phyloP scores from a whole-genome alignment of 92 coral and sea anemone species.

The Meandrina meandrites region DNA sequence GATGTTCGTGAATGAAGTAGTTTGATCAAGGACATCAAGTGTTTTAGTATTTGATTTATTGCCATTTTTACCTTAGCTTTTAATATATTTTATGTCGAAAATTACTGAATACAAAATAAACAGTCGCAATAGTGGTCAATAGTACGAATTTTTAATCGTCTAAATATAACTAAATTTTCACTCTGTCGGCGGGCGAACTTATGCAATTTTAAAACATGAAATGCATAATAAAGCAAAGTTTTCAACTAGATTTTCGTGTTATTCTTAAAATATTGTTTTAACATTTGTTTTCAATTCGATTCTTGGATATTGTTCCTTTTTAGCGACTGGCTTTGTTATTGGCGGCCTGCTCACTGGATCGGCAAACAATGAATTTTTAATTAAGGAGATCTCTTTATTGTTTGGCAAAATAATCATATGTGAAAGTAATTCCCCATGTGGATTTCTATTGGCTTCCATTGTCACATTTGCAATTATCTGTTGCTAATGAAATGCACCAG shows the following conservation, averaged over 20 bases:
- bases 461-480: conserved; percentile 22
- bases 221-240: background rate
- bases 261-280: background rate
- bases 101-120: background rate
- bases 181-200: background rate
- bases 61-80: background rate
- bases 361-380: conserved; percentile 47
- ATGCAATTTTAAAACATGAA: background rate
- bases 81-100: conserved; percentile 19
- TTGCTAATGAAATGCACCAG: conserved; percentile 42
- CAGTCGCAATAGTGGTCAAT: background rate
- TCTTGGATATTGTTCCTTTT: conserved; percentile 11
- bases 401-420: conserved; percentile 38
- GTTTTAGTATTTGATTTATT: background rate
- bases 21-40: conserved; percentile 9
- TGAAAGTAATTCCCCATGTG: conserved; percentile 23
- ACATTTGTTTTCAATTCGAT: background rate
- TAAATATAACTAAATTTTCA: background rate
- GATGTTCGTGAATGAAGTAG: conserved; percentile 1
- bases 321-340: conserved; percentile 5
- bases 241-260: background rate
- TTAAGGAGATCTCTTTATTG: conserved; percentile 37
- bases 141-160: background rate
- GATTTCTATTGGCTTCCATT: conserved; percentile 22
- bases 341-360: conserved; percentile 10